Evolutionary conservation across 2,888 invertebrate species (phyloP).

Genomic region (Caradrina kadenii): DNA sequence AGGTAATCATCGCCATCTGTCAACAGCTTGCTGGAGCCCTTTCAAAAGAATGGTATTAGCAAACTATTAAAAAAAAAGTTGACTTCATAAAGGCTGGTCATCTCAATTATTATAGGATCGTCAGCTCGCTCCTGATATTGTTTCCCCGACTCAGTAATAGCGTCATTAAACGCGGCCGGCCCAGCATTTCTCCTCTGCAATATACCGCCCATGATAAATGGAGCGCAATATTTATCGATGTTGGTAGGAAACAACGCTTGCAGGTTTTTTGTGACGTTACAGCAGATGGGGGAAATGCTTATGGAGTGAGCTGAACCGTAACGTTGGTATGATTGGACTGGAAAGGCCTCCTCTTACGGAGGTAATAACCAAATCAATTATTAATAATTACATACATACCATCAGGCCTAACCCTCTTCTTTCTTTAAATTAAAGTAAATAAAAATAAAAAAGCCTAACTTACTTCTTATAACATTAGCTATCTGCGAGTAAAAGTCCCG

Average conservation of each 20-base stretch:
- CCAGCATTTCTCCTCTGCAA: constrained; percentile 66
- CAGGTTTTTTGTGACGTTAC: constrained; percentile 38
- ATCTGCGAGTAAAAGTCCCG: too few relatives aligned
- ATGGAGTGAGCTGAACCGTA: constrained; percentile 8
- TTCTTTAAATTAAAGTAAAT: too few relatives aligned
- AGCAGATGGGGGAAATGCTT: constrained; percentile 36
- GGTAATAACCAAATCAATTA: not conserved
- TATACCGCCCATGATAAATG: constrained; percentile 71
- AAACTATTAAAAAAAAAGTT: constrained; percentile 51
- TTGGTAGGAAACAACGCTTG: constrained; percentile 54
- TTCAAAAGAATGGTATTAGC: constrained; percentile 47
- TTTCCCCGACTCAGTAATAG: constrained; percentile 71
- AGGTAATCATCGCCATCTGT: constrained; percentile 11
- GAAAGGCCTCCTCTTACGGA: constrained; percentile 3
- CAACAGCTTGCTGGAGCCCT: constrained; percentile 33
- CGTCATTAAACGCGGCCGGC: constrained; percentile 70
- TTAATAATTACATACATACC: too few relatives aligned
- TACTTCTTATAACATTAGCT: too few relatives aligned
- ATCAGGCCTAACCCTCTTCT: too few relatives aligned
- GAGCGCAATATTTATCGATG: constrained; percentile 69
- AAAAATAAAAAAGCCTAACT: too few relatives aligned
- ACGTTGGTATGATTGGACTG: constrained; percentile 29
- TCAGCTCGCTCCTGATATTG: constrained; percentile 65
- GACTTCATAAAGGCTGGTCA: constrained; percentile 44
- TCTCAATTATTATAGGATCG: constrained; percentile 62